Conservation (phyloP, 2,797 vertebrate genomes). For the Phataginus tetradactyla region DNA sequence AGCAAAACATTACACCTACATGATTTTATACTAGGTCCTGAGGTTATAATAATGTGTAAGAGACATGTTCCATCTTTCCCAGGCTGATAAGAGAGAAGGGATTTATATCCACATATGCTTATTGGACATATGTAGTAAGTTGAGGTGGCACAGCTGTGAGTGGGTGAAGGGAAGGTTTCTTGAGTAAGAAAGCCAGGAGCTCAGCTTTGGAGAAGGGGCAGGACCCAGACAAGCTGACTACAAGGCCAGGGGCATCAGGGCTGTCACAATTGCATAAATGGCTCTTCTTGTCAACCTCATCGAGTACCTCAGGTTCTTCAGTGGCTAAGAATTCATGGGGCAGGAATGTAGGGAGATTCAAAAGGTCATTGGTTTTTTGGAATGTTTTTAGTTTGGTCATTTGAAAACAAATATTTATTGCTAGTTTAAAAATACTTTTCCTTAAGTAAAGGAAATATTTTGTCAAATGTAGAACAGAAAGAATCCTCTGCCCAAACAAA, state of each 20-base stretch:
- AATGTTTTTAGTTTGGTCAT: constrained; percentile 31
- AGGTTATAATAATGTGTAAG: background rate
- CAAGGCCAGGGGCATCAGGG: background rate
- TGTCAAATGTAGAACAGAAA: constrained; percentile 14
- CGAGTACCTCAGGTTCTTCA: background rate
- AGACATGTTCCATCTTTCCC: background rate
- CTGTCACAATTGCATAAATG: background rate
- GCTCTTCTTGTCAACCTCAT: background rate
- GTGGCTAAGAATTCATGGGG: background rate
- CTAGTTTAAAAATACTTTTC: constrained; percentile 50
- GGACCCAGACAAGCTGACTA: background rate
- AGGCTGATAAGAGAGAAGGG: background rate
- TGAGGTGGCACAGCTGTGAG: background rate
- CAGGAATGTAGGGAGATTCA: background rate
- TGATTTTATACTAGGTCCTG: background rate
- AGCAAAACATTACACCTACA: background rate
- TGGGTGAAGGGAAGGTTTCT: background rate
- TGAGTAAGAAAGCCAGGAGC: background rate
- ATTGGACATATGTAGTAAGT: background rate
- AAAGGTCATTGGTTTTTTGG: background rate
- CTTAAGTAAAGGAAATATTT: constrained; percentile 31
- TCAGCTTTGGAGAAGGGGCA: background rate
- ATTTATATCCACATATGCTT: background rate
- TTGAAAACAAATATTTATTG: constrained; percentile 47
- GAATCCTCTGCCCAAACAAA: constrained; percentile 16